phyloP scores from a whole-genome alignment of 1,140 invertebrate species.

The Pectinophora gossypiella region DNA sequence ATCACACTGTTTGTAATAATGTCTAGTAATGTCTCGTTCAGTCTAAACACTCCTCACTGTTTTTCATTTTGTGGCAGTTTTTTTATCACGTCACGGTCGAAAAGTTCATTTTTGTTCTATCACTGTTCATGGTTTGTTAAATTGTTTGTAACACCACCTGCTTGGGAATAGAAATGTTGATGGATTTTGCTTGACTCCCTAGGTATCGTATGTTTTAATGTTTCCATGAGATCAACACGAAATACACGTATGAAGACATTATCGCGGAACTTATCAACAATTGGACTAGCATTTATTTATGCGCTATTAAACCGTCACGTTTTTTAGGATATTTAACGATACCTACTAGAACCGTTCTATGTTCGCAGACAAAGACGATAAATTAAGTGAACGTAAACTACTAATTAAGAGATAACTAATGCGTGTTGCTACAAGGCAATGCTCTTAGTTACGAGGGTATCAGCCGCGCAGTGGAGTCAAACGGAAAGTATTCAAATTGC shows the following conservation, averaged over 20 bases:
- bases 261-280: background rate
- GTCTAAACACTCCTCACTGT: slow-evolving; percentile 72
- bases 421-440: slow-evolving; percentile 31
- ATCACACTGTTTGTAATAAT: slow-evolving; percentile 51
- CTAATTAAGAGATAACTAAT: slow-evolving; percentile 35
- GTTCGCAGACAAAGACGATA: slow-evolving; percentile 2
- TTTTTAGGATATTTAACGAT: too few relatives aligned
- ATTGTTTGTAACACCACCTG: slow-evolving; percentile 22
- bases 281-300: too few relatives aligned
- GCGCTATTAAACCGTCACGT: too few relatives aligned
- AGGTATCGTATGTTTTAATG: background rate
- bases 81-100: slow-evolving; percentile 53
- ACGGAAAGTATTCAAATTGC: slow-evolving; percentile 46
- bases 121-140: slow-evolving; percentile 44
- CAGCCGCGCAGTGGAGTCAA: slow-evolving; percentile 12
- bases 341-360: background rate
- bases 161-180: slow-evolving; percentile 13
- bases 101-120: slow-evolving; percentile 34
- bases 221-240: background rate
- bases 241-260: background rate
- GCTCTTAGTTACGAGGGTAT: slow-evolving; percentile 23
- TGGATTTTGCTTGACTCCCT: slow-evolving; percentile 34
- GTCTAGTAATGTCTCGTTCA: slow-evolving; percentile 26
- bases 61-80: slow-evolving; percentile 64
- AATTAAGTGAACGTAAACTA: slow-evolving; percentile 2